These are phyloP conservation scores for Monopterus albus DNA, from an alignment of 2,113 vertebrate species.

Conservation along the genomic window DNA sequence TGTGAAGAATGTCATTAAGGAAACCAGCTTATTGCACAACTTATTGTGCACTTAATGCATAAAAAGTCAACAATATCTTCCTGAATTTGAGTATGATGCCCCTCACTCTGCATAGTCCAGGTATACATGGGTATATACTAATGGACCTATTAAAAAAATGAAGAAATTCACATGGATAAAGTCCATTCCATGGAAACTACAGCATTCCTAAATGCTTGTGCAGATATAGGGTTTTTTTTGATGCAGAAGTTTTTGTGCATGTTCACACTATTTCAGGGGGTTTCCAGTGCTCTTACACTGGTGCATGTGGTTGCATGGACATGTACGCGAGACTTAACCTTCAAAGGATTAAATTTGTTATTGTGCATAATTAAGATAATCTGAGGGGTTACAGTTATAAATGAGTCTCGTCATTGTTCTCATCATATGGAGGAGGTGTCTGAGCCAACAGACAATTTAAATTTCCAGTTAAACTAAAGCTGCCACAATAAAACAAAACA, in stretches of 20 bases:
- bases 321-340: constrained; percentile 42
- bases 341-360: constrained; percentile 57
- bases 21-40: no score
- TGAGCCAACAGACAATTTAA: constrained; percentile 49
- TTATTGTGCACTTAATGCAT: background rate
- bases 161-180: background rate
- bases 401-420: constrained; percentile 33
- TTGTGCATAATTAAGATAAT: constrained; percentile 69
- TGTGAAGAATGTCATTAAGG: background rate
- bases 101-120: no score
- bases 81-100: background rate
- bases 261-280: constrained; percentile 51
- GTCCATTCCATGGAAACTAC: background rate
- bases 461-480: constrained; percentile 35
- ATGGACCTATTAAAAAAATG: background rate
- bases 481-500: constrained; percentile 36
- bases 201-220: background rate
- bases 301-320: constrained; percentile 45
- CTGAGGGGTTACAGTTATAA: constrained; percentile 53
- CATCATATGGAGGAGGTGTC: constrained; percentile 26
- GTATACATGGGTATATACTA: background rate
- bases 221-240: background rate
- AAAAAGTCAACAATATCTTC: background rate
- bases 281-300: constrained; percentile 53
- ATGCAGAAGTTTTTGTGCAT: constrained; percentile 14